These are phyloP conservation scores for Crypturellus undulatus DNA, from an alignment of 2,113 vertebrate genomes.

Conservation along the genomic window DNA sequence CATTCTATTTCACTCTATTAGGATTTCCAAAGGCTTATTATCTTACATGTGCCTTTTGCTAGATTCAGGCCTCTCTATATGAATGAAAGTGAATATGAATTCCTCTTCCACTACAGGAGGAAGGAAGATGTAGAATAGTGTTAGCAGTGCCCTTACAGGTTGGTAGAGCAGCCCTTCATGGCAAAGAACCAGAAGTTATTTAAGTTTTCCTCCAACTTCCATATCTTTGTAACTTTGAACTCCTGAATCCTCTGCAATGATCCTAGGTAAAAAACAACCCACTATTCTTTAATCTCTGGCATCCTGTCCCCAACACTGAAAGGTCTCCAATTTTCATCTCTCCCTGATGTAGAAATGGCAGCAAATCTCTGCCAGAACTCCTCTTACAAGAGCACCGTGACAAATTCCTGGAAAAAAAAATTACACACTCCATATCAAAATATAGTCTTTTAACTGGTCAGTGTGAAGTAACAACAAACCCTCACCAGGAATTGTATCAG, in stretches of 20 bases:
- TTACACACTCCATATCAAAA: not conserved
- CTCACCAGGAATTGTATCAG: slow-evolving; percentile 94
- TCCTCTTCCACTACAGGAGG: not conserved
- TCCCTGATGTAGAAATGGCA: not conserved
- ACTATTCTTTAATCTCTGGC: not conserved
- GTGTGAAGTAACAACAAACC: slow-evolving; percentile 51
- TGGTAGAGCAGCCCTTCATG: not conserved
- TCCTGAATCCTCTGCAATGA: not conserved
- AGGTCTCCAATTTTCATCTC: not conserved
- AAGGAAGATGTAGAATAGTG: fast-evolving
- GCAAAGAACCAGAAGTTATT: not conserved
- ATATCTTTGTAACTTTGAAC: not conserved
- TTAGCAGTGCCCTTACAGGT: not conserved
- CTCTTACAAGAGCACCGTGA: not conserved
- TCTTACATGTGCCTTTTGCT: not conserved
- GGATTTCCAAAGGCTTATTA: not conserved
- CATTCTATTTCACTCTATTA: not conserved
- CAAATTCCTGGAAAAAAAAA: slow-evolving; percentile 4
- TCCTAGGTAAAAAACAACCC: fast-evolving
- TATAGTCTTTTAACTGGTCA: slow-evolving; percentile 31
- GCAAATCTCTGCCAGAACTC: not conserved
- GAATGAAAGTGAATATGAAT: not conserved
- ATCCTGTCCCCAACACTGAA: not conserved
- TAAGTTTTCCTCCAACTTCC: not conserved
- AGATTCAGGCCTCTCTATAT: not conserved